Conservation (phyloP, 2,797 vertebrate genomes). For the Hydrocynus forskahlii region DNA sequence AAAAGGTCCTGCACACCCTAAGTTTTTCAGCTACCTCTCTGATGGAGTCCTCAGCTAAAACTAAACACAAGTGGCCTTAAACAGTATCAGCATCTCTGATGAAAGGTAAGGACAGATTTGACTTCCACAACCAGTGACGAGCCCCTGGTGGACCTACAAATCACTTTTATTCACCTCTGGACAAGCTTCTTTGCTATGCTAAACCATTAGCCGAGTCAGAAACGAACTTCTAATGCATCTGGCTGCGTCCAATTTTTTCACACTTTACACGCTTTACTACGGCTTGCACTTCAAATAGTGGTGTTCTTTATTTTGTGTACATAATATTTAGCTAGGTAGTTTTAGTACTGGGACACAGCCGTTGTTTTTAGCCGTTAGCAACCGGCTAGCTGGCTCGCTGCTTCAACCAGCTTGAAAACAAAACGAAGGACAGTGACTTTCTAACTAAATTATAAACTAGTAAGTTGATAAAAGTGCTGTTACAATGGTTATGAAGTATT, state of each 20-base stretch:
- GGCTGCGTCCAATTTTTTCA: no score
- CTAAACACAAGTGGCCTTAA: constrained; percentile 61
- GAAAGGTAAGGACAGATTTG: constrained; percentile 43
- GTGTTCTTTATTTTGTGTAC: no score
- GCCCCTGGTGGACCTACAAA: background rate
- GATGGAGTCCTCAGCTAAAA: constrained; percentile 64
- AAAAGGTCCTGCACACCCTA: constrained; percentile 70
- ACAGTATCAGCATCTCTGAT: constrained; percentile 16
- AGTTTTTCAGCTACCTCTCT: constrained; percentile 62
- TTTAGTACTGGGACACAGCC: no score
- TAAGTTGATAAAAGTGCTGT: no score
- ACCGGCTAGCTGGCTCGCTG: background rate
- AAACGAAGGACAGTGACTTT: background rate
- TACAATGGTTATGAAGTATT: no score
- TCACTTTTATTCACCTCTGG: background rate
- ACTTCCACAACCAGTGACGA: background rate
- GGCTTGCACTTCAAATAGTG: no score
- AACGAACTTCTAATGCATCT: background rate
- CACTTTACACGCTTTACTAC: no score
- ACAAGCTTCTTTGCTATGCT: background rate
- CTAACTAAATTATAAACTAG: no score
- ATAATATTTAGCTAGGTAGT: no score
- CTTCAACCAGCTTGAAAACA: background rate
- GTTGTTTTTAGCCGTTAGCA: background rate
- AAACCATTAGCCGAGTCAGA: background rate